phyloP scores from a whole-genome alignment of 2,888 invertebrate species.

The Keiferia lycopersicella region DNA sequence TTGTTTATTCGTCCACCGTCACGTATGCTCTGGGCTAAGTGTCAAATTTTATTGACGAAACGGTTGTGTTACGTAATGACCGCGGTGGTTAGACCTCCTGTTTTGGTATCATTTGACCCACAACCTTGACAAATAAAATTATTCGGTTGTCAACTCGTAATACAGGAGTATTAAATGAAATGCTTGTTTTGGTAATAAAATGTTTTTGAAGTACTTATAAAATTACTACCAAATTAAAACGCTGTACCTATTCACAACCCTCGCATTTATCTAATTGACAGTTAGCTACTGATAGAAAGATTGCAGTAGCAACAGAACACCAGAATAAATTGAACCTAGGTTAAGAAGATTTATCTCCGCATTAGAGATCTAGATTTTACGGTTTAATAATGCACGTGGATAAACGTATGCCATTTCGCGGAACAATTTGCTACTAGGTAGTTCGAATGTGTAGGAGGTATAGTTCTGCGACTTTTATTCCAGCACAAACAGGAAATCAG shows the following conservation, averaged over 20 bases:
- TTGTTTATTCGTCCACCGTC: conserved; percentile 43
- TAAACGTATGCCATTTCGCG: conserved; percentile 47
- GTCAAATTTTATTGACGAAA: conserved; percentile 74
- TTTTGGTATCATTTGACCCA: conserved; percentile 65
- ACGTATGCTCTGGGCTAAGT: conserved; percentile 56
- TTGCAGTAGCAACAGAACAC: conserved; percentile 37
- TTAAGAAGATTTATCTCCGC: conserved; percentile 20
- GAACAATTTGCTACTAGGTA: conserved; percentile 45
- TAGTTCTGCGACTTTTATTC: conserved; percentile 22
- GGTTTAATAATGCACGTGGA: conserved; percentile 41
- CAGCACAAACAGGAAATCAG: conserved; percentile 24
- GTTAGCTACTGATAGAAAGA: conserved; percentile 40
- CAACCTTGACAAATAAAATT: conserved; percentile 49
- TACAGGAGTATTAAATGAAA: background rate
- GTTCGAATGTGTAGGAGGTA: conserved; percentile 37
- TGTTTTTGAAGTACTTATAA: conserved; percentile 22
- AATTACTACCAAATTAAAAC: conserved; percentile 28
- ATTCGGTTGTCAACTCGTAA: conserved; percentile 20
- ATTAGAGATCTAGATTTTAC: conserved; percentile 37
- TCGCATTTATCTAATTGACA: conserved; percentile 45
- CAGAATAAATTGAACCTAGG: conserved; percentile 36
- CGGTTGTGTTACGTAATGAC: conserved; percentile 63
- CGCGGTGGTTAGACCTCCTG: conserved; percentile 52
- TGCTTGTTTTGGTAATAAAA: background rate
- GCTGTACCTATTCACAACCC: conserved; percentile 28